phyloP scores from a whole-genome alignment of 2,888 invertebrate genomes.

The Andrena praecox region DNA sequence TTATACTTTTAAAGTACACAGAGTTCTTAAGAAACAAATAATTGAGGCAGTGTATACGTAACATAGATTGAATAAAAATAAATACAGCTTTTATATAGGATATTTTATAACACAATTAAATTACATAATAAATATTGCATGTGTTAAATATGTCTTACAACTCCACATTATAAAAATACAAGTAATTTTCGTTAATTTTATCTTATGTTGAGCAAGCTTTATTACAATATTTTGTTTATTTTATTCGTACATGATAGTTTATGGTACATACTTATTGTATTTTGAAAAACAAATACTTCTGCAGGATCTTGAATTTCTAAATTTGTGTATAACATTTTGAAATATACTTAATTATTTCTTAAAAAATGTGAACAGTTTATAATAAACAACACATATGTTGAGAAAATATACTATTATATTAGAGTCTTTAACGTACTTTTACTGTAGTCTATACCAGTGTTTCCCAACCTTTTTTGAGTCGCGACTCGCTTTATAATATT shows the following conservation, averaged over 20 bases:
- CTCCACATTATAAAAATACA: conserved; percentile 51
- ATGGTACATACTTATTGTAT: conserved; percentile 15
- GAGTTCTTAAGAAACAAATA: conserved; percentile 16
- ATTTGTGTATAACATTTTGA: conserved; percentile 13
- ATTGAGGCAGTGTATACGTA: conserved; percentile 40
- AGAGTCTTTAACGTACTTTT: conserved; percentile 13
- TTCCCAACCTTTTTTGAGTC: too few relatives aligned
- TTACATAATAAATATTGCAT: conserved; percentile 15
- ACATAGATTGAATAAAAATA: conserved; percentile 49
- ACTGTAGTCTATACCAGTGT: conserved; percentile 33
- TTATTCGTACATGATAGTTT: conserved; percentile 25
- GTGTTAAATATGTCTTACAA: neutral
- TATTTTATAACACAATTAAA: conserved; percentile 4
- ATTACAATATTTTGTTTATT: conserved; percentile 44
- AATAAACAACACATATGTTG: conserved; percentile 23
- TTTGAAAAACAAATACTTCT: conserved; percentile 30
- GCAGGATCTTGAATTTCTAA: conserved; percentile 7
- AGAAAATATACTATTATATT: conserved; percentile 33
- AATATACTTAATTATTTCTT: conserved; percentile 16
- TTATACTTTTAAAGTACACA: conserved; percentile 13
- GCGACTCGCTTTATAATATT: too few relatives aligned
- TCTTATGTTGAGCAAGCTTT: conserved; percentile 51
- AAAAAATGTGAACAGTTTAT: conserved; percentile 22
- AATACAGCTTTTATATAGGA: conserved; percentile 10
- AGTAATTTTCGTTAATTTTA: conserved; percentile 52